Evolutionary conservation across 2,797 vertebrate species (phyloP).

Genomic region (Enteromius radiatus): DNA sequence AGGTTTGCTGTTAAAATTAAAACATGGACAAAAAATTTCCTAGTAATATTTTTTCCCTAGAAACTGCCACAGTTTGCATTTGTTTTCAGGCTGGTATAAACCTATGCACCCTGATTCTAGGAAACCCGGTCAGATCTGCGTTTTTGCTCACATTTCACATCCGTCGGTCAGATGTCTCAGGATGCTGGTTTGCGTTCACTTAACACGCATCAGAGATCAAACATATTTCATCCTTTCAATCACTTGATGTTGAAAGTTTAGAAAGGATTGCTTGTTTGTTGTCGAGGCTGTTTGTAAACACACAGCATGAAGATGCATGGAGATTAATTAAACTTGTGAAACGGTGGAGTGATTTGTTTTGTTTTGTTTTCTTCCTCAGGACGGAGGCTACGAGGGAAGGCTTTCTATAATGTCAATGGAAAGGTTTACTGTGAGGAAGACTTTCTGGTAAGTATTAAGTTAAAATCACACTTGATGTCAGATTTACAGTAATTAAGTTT

Average conservation of each 20-base stretch:
- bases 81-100: background rate
- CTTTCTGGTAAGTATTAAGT: constrained; percentile 88
- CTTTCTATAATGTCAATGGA: constrained; percentile 97
- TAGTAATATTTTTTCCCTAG: background rate
- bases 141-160: background rate
- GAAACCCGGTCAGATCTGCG: background rate
- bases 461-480: background rate
- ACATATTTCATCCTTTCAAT: constrained; percentile 1
- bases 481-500: background rate
- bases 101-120: background rate
- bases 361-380: constrained; percentile 74
- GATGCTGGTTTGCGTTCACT: background rate
- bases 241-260: background rate
- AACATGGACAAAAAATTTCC: background rate
- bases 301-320: background rate
- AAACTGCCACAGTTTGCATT: background rate
- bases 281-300: background rate
- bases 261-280: background rate
- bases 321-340: background rate
- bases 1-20: background rate
- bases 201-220: background rate
- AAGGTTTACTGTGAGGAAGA: constrained; percentile 99
- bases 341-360: background rate
- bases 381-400: constrained; percentile 94
- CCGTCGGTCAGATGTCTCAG: background rate